These are phyloP conservation scores for Hydrozoanthus gracilis DNA, from an alignment of 92 coral and sea anemone species.

Conservation along the genomic window DNA sequence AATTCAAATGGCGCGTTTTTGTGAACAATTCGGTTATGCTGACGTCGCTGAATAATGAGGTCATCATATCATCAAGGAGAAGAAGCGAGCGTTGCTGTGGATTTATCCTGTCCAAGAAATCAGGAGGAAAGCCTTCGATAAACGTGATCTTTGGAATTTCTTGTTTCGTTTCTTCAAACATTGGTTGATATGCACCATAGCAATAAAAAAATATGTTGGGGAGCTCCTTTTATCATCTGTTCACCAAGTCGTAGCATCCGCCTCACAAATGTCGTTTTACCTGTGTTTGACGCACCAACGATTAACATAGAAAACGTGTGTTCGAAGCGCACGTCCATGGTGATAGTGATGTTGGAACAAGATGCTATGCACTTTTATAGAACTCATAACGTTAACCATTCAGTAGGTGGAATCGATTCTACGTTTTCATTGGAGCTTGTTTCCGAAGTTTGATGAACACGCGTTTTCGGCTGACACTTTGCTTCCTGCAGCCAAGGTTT, in stretches of 20 bases:
- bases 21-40: slow-evolving; percentile 44
- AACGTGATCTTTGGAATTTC: neutral
- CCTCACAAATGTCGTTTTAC: neutral
- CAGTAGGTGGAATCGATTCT: neutral
- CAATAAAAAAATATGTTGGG: neutral
- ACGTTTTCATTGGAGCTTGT: neutral
- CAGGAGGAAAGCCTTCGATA: neutral
- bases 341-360: too few relatives aligned
- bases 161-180: slow-evolving; percentile 21
- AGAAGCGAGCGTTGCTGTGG: slow-evolving; percentile 43
- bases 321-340: neutral
- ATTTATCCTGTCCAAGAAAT: slow-evolving; percentile 4
- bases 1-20: slow-evolving; percentile 49
- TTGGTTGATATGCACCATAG: too few relatives aligned
- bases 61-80: slow-evolving; percentile 66
- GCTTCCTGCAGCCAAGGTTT: neutral
- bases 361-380: neutral
- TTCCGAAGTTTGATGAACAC: neutral
- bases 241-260: neutral
- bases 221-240: neutral
- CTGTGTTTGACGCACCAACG: neutral
- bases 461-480: neutral
- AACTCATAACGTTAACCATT: neutral
- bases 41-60: slow-evolving; percentile 41
- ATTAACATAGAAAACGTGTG: neutral